Conservation (phyloP, 2,113 vertebrate genomes). For the Carassius auratus region DNA sequence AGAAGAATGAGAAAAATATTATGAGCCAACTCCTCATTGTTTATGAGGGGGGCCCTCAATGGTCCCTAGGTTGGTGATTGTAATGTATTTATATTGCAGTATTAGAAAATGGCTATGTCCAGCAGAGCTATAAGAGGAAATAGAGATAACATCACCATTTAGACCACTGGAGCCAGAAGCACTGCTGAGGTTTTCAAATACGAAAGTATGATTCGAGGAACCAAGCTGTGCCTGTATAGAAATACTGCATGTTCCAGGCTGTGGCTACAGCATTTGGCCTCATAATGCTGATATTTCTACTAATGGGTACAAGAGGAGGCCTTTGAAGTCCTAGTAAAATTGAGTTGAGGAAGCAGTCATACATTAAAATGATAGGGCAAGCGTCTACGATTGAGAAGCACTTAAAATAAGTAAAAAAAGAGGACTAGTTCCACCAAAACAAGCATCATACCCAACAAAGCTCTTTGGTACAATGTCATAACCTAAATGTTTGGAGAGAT, state of each 20-base stretch:
- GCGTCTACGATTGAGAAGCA: not conserved
- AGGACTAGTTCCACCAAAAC: not conserved
- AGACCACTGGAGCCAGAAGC: slow-evolving; percentile 52
- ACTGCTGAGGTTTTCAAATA: slow-evolving; percentile 25
- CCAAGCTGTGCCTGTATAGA: not conserved
- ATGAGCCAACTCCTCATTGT: slow-evolving; percentile 50
- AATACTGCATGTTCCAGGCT: not conserved
- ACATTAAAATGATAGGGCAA: not conserved
- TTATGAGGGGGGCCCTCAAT: slow-evolving; percentile 30
- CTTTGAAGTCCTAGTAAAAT: not conserved
- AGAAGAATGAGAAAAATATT: slow-evolving; percentile 57
- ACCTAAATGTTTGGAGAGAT: slow-evolving; percentile 1
- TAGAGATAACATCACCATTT: slow-evolving; percentile 38
- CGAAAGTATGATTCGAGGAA: not conserved
- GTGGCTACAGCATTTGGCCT: not conserved
- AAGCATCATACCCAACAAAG: not conserved
- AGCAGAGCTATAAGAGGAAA: slow-evolving; percentile 29
- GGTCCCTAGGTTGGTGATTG: slow-evolving; percentile 1
- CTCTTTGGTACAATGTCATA: not conserved
- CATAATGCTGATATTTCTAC: slow-evolving; percentile 39
- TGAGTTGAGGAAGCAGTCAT: not conserved
- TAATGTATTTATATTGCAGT: slow-evolving; percentile 40
- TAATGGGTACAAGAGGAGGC: slow-evolving; percentile 40
- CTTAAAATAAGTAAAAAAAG: not conserved
- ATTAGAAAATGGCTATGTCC: slow-evolving; percentile 11